Evolutionary conservation across 2,797 vertebrate genomes (phyloP).

Genomic region (Pseudochaenichthys georgianus): DNA sequence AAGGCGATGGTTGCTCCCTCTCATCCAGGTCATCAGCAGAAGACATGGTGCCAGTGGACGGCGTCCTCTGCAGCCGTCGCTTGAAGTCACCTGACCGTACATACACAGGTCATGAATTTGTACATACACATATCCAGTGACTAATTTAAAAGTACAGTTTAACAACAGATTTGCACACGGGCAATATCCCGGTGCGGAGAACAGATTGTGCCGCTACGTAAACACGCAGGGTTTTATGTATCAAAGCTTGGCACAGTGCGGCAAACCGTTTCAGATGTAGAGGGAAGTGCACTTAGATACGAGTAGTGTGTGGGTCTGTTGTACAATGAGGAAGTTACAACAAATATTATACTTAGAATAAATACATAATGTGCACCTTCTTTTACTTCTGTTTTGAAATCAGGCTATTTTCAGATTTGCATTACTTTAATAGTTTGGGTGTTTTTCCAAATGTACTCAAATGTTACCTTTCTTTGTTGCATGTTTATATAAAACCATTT

Average conservation of each 20-base stretch:
- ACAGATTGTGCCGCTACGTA: neutral
- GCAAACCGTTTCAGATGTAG: constrained; percentile 8
- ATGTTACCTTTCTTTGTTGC: neutral
- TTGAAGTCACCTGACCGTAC: constrained; percentile 92
- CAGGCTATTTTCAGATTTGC: neutral
- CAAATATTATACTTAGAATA: neutral
- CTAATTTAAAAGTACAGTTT: neutral
- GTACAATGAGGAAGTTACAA: constrained; percentile 36
- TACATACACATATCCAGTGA: neutral
- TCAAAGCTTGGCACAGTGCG: neutral
- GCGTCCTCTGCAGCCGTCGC: constrained; percentile 94
- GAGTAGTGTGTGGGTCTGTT: neutral
- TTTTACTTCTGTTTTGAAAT: neutral
- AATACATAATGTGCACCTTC: neutral
- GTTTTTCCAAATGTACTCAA: neutral
- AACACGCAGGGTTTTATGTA: neutral
- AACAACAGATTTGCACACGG: neutral
- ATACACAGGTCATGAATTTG: neutral
- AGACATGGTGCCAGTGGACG: constrained; percentile 98
- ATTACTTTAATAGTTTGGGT: neutral
- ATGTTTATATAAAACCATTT: neutral
- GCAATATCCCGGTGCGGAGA: neutral
- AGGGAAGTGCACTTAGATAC: constrained; percentile 43
- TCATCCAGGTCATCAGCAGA: constrained; percentile 98
- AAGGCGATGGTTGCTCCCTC: constrained; percentile 93